Conservation (phyloP, 1,140 invertebrate genomes). For the Pseudoatta argentina region DNA sequence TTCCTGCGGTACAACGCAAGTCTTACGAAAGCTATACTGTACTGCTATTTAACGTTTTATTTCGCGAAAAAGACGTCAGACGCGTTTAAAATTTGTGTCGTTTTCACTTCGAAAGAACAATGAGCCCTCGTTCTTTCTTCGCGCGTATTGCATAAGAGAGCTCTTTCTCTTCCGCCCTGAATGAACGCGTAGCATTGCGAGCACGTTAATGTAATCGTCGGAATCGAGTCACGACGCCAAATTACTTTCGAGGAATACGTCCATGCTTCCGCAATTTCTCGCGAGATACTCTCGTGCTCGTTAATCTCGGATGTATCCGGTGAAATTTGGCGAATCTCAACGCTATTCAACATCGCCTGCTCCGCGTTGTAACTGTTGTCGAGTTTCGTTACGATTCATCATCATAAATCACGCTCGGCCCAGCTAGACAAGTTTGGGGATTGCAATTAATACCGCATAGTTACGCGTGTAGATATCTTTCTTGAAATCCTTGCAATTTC, state of each 20-base stretch:
- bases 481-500: conserved; percentile 34
- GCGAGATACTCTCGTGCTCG: conserved; percentile 42
- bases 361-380: conserved; percentile 34
- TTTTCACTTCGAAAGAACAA: conserved; percentile 56
- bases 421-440: conserved; percentile 43
- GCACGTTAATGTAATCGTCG: conserved; percentile 49
- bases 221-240: conserved; percentile 45
- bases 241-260: conserved; percentile 55
- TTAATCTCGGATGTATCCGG: conserved; percentile 62
- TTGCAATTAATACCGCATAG: conserved; percentile 48
- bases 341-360: conserved; percentile 31
- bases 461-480: conserved; percentile 43
- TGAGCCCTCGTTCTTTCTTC: conserved; percentile 27
- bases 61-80: conserved; percentile 5
- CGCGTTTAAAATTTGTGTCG: conserved; percentile 2
- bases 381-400: conserved; percentile 61
- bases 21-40: conserved; percentile 29
- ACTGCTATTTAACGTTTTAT: conserved; percentile 31
- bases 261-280: conserved; percentile 57
- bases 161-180: conserved; percentile 54
- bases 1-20: not conserved
- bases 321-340: conserved; percentile 59
- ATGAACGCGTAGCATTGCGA: conserved; percentile 33
- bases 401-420: conserved; percentile 57
- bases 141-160: conserved; percentile 31